phyloP scores from a whole-genome alignment of 2,888 invertebrate species.

The Ochlodes sylvanus region DNA sequence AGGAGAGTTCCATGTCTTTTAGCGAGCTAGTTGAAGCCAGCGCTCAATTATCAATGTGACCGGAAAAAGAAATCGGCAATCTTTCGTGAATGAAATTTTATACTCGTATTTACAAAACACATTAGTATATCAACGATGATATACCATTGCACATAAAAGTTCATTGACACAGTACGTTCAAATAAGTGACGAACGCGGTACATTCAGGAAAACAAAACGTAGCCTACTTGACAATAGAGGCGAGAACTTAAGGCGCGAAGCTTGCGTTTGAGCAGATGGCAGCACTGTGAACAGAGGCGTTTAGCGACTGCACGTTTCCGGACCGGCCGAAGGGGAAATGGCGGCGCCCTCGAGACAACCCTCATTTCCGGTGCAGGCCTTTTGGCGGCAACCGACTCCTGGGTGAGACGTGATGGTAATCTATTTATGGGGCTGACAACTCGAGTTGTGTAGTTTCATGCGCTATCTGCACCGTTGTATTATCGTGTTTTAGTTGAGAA shows the following conservation, averaged over 20 bases:
- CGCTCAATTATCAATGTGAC: too few relatives aligned
- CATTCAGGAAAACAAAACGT: constrained; percentile 37
- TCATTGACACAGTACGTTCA: constrained; percentile 2
- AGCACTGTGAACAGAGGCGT: constrained; percentile 59
- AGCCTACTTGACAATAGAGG: constrained; percentile 46
- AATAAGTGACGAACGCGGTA: constrained; percentile 1
- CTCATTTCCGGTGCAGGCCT: constrained; percentile 75
- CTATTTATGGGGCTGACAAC: constrained; percentile 41
- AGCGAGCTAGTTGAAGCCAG: too few relatives aligned
- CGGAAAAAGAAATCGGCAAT: too few relatives aligned
- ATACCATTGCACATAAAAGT: neutral
- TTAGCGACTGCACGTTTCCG: constrained; percentile 64
- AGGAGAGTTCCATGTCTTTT: too few relatives aligned
- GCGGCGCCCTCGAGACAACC: constrained; percentile 72
- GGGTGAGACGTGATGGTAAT: constrained; percentile 46
- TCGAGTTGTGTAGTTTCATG: constrained; percentile 1
- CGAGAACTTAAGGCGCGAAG: constrained; percentile 50
- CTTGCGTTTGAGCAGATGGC: constrained; percentile 62
- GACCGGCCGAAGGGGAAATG: constrained; percentile 68
- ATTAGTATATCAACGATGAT: too few relatives aligned
- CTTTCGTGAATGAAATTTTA: too few relatives aligned
- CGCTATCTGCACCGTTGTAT: neutral
- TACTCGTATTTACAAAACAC: too few relatives aligned
- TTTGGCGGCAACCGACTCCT: constrained; percentile 50
- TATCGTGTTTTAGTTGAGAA: neutral